Conservation (phyloP, 2,888 invertebrate species). For the Diarsia mendica region DNA sequence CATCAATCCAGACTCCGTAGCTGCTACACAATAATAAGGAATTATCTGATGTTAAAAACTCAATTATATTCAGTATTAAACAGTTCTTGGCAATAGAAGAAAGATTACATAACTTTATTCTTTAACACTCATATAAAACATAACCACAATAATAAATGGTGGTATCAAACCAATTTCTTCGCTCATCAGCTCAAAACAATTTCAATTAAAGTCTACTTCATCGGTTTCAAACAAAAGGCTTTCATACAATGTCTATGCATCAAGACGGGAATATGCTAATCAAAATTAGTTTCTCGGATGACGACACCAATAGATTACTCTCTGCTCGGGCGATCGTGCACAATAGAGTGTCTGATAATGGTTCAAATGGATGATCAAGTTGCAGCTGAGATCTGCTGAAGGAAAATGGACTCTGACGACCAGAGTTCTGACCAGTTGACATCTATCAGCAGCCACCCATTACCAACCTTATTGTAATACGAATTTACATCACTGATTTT, state of each 20-base stretch:
- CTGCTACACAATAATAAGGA: too few species aligned
- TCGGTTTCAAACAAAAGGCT: constrained; percentile 13
- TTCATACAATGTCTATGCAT: constrained; percentile 16
- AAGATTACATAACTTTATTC: not conserved
- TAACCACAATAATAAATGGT: too few species aligned
- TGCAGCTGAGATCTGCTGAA: constrained; percentile 13
- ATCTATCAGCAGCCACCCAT: too few species aligned
- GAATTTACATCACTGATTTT: too few species aligned
- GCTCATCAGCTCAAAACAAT: not conserved
- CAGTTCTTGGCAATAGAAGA: not conserved
- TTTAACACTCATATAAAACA: not conserved
- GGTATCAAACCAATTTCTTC: not conserved
- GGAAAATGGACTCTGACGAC: not conserved
- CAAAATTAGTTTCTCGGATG: constrained; percentile 49
- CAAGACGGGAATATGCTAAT: constrained; percentile 21
- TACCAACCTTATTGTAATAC: too few species aligned
- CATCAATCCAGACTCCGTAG: too few species aligned
- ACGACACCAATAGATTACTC: constrained; percentile 21
- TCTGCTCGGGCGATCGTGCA: not conserved
- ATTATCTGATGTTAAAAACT: too few species aligned
- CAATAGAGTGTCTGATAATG: constrained; percentile 7
- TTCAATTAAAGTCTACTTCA: constrained; percentile 17
- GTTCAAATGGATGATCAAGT: constrained; percentile 11
- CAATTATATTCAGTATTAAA: not conserved
- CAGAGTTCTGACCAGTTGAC: too few species aligned